Evolutionary conservation across 2,888 invertebrate genomes (phyloP), one percentile per base, ranked within the genome.

Genomic region (Dasypogon diadema): DNA sequence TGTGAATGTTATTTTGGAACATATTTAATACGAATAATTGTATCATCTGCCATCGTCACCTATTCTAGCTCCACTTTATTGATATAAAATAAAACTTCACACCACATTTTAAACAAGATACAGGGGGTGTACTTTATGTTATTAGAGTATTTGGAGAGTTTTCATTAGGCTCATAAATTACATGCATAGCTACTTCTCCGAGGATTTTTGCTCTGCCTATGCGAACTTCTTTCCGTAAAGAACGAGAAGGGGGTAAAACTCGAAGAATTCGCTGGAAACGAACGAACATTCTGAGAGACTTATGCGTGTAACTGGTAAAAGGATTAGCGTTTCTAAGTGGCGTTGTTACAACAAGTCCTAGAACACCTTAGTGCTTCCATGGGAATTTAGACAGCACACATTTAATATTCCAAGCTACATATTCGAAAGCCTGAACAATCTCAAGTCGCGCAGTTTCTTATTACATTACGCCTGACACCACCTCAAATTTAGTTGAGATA

Each of bases 401-500:
- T n/a, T n/a, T n/a, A n/a, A n/a, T n/a, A n/a, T n/a, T n/a, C n/a
- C n/a, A n/a, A n/a, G n/a, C n/a, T n/a, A n/a, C n/a, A n/a, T n/a
- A n/a, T n/a, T n/a, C n/a, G n/a, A n/a, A n/a, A n/a, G n/a, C n/a
- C n/a, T n/a, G n/a, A n/a, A n/a, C n/a, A n/a, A n/a, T n/a, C 48
- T 48, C 26, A 21, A 37, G 22, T 12, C 42, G 21, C 16, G 54
- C 30, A 54, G 54, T 21, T 70, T 26, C 16, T 70, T 54, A 70
- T 54, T 54, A 73, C 51, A 73, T 73, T 76, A 73, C 26, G 22
- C 48, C 42, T 73, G 63, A 73, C 63, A 54, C 54, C 30, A 76
- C 60, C 58, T 37, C 56, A 12, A 54, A 51, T 77, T 72, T 42
- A 24, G 77, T 30, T 68, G 37, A 63, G 51, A 37, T 46, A 72